Evolutionary conservation across 2,113 vertebrate species (phyloP).

Genomic region (Pantherophis guttatus): DNA sequence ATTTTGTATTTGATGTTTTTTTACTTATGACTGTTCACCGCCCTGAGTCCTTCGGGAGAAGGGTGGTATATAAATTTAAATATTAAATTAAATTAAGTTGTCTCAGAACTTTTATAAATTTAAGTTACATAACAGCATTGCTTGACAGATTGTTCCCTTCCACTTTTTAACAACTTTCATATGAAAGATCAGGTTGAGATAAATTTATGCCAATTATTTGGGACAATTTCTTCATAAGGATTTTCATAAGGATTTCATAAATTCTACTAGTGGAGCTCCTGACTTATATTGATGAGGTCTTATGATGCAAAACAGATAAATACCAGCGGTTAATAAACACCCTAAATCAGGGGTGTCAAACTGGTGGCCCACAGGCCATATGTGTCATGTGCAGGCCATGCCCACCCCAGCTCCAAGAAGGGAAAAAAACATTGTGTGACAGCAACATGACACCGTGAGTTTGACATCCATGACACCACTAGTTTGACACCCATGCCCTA

Average conservation of each 20-base stretch:
- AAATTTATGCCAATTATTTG: background rate
- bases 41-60: too few relatives aligned
- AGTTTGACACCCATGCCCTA: too few relatives aligned
- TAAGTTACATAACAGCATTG: background rate
- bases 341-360: background rate
- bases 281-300: background rate
- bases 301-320: background rate
- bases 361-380: too few relatives aligned
- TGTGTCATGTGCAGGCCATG: too few relatives aligned
- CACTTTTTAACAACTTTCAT: constrained; percentile 12
- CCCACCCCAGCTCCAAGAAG: too few relatives aligned
- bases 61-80: too few relatives aligned
- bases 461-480: too few relatives aligned
- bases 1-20: too few relatives aligned
- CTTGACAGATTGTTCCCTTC: background rate
- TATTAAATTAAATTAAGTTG: background rate
- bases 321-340: background rate
- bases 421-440: too few relatives aligned
- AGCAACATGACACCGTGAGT: too few relatives aligned
- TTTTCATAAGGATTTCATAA: constrained; percentile 21
- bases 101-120: background rate
- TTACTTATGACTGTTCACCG: too few relatives aligned
- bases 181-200: constrained; percentile 28
- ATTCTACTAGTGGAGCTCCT: background rate
- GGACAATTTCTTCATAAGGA: background rate